Percentiles rank a stretch among this genome's conserved stretches.
Evolutionary conservation across 2,113 vertebrate genomes (phyloP).

Genomic region (Ellobius talpinus): DNA sequence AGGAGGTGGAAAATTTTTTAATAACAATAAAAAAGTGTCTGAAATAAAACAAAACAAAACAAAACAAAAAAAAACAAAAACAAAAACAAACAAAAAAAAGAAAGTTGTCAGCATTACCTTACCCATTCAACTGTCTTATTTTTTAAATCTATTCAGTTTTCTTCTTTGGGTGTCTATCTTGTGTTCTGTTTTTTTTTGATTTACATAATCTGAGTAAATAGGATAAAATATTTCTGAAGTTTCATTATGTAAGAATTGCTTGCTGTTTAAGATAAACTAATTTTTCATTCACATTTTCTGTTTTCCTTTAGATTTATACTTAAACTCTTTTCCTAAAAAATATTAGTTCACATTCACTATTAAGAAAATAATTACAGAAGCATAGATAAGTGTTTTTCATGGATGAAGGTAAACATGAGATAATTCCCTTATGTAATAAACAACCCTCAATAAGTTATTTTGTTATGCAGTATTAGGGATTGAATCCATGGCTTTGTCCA

Average conservation of each 20-base stretch:
- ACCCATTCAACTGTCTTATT: neutral
- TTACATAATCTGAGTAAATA: neutral
- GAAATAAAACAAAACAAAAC: too few relatives aligned
- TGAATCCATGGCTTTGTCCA: neutral
- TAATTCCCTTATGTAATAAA: neutral
- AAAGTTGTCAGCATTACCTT: too few relatives aligned
- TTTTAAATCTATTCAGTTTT: neutral
- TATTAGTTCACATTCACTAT: neutral
- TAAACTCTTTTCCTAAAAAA: constrained; percentile 1
- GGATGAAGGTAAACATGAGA: neutral
- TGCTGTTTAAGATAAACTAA: neutral
- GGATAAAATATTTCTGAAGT: neutral
- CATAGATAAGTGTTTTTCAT: constrained; percentile 20
- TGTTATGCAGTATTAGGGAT: too few relatives aligned
- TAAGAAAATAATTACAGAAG: neutral
- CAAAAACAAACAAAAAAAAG: too few relatives aligned
- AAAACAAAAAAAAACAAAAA: too few relatives aligned
- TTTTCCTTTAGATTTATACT: neutral
- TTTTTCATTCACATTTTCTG: constrained; percentile 42
- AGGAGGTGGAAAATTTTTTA: too few relatives aligned
- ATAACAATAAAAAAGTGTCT: too few relatives aligned
- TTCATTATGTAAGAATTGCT: constrained; percentile 7
- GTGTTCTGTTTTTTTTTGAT: neutral
- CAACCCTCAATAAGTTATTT: neutral
- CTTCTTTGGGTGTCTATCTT: neutral